phyloP scores from a whole-genome alignment of 1,140 invertebrate species.

The Spodoptera frugiperda region DNA sequence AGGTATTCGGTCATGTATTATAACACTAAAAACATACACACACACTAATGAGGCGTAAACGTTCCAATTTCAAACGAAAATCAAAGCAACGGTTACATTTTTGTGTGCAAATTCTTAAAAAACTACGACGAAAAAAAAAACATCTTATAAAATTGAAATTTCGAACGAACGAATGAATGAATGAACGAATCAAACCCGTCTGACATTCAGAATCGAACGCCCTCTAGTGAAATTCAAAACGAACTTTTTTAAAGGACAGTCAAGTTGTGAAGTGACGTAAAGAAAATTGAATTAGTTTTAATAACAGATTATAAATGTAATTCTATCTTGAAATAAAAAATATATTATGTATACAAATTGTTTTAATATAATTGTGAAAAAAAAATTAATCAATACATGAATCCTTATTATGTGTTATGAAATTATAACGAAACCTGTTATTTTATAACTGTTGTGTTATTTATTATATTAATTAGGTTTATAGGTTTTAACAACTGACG shows the following conservation, averaged over 20 bases:
- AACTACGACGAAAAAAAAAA: not conserved
- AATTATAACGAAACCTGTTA: too few relatives aligned
- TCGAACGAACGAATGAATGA: constrained; percentile 10
- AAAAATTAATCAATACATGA: not conserved
- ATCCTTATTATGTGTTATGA: too few relatives aligned
- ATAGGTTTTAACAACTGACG: too few relatives aligned
- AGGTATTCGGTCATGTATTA: too few relatives aligned
- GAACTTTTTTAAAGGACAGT: constrained; percentile 36
- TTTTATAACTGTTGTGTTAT: too few relatives aligned
- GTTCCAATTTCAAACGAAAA: constrained; percentile 3
- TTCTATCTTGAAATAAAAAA: not conserved
- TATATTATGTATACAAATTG: not conserved
- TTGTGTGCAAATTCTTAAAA: constrained; percentile 8
- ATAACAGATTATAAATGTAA: constrained; percentile 5
- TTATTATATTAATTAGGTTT: too few relatives aligned
- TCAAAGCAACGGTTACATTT: not conserved
- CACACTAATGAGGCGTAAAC: not conserved
- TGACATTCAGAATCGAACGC: constrained; percentile 31
- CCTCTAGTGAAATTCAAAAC: constrained; percentile 31
- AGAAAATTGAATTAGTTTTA: constrained; percentile 22
- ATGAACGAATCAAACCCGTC: constrained; percentile 16
- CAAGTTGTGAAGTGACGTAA: constrained; percentile 17
- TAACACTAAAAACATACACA: too few relatives aligned
- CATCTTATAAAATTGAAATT: constrained; percentile 19
- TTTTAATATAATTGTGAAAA: not conserved